phyloP scores from a whole-genome alignment of 2,113 vertebrate species.

The Peromyscus leucopus region DNA sequence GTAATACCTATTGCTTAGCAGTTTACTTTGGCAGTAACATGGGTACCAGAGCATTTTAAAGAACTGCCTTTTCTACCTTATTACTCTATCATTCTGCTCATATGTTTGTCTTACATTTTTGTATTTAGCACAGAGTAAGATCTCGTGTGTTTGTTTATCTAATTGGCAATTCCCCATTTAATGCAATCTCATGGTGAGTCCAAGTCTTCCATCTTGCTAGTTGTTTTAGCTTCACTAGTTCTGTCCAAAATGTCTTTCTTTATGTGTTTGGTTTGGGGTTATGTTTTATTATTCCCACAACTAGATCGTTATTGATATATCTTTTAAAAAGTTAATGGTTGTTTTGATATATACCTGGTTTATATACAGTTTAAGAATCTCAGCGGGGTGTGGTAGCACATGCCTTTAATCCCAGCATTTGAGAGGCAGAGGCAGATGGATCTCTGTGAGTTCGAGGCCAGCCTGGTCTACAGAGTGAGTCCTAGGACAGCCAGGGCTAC shows the following conservation, averaged over 20 bases:
- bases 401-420: not conserved
- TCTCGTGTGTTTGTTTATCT: not conserved
- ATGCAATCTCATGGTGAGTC: not conserved
- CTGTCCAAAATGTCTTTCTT: not conserved
- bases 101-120: not conserved
- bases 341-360: not conserved
- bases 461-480: not conserved
- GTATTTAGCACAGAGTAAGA: not conserved
- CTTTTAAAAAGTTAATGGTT: not conserved
- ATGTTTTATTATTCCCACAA: not conserved
- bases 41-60: not conserved
- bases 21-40: not conserved
- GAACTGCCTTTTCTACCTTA: not conserved
- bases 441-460: not conserved
- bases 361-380: not conserved
- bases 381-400: not conserved
- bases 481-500: not conserved
- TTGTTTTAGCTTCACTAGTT: not conserved
- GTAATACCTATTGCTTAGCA: not conserved
- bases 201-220: not conserved
- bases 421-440: not conserved
- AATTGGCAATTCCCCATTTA: not conserved
- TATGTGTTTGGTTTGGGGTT: not conserved
- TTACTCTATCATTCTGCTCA: not conserved
- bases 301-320: not conserved